Percentiles rank a stretch among this genome's conserved stretches.
Evolutionary conservation across 2,888 invertebrate species (phyloP).

Genomic region (Drosophila villosipedis): DNA sequence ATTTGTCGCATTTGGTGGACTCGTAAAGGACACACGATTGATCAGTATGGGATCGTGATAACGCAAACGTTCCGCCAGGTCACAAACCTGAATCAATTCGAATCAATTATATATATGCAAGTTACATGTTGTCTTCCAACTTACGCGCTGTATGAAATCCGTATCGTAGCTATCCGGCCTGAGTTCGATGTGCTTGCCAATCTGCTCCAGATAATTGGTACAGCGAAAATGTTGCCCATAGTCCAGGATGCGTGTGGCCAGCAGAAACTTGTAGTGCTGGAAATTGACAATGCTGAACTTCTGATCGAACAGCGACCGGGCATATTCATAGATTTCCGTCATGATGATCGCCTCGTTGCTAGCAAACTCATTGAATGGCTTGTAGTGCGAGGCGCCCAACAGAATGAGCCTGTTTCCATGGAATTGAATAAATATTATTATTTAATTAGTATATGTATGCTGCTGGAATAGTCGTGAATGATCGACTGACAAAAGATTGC

Average conservation of each 20-base stretch:
- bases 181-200: slow-evolving; percentile 88
- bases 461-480: neutral
- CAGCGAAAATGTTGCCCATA: slow-evolving; percentile 90
- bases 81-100: slow-evolving; percentile 82
- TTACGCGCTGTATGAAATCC: slow-evolving; percentile 68
- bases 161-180: slow-evolving; percentile 59
- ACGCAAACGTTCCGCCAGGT: slow-evolving; percentile 88
- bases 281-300: slow-evolving; percentile 90
- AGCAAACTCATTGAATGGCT: slow-evolving; percentile 89
- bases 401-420: slow-evolving; percentile 90
- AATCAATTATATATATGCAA: neutral
- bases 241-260: slow-evolving; percentile 92
- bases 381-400: slow-evolving; percentile 90
- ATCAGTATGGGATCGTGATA: slow-evolving; percentile 88
- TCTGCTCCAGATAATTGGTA: slow-evolving; percentile 90
- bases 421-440: neutral
- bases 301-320: slow-evolving; percentile 91
- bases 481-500: neutral
- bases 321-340: slow-evolving; percentile 98
- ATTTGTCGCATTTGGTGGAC: slow-evolving; percentile 63
- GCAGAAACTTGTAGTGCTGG: slow-evolving; percentile 94
- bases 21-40: slow-evolving; percentile 70
- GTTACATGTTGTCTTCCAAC: neutral
- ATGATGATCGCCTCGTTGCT: slow-evolving; percentile 95
- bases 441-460: neutral